Evolutionary conservation across 2,797 vertebrate species (phyloP), one percentile per base, ranked within the genome.

Genomic region (Bradypus variegatus): DNA sequence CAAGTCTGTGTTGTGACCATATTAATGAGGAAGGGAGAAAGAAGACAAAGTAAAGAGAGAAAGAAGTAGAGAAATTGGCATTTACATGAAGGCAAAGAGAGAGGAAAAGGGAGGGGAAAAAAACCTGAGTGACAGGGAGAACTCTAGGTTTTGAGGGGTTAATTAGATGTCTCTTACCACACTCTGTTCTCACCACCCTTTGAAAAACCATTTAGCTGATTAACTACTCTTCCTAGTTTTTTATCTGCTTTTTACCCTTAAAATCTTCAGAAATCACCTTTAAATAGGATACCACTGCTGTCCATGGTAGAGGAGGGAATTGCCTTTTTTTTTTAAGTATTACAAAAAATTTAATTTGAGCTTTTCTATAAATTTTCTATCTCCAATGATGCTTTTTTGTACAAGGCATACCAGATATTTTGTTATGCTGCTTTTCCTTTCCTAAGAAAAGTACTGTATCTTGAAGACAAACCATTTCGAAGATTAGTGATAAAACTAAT

Each of bases 381-480:
- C 87, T 94, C 86, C 92, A 88, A 82, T 72, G 92, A 58, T 90
- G 86, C 93, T 91, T 95, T 94, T 94, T 93, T 77, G 48, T 81
- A 93, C 67, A 95, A 97, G 93, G 96, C 96, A 97, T 96, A 96
- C 76, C 85, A 96, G 95, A 94, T 94, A 93, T 91, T 95, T 95
- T 97, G 96, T 96, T 89, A 94, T 91, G 91, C 55, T 88, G 0
- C 60, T 95, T 95, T 94, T 82, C 78, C 78, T 95, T 96, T 96
- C 93, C 88, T 92, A 95, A 95, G 94, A 93, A 93, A 94, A 94
- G 94, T 92, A 96, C 62, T 93, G 88, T 23, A 91, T 95, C 92
- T 95, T 95, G 83, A 96, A 97, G 95, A 96, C 93, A 96, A 97
- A 96, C 90, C 94, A 95, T 96, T 94, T 72, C 93, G 93, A 94